Conservation (phyloP, 2,797 vertebrate species). For the Nothura maculosa region DNA sequence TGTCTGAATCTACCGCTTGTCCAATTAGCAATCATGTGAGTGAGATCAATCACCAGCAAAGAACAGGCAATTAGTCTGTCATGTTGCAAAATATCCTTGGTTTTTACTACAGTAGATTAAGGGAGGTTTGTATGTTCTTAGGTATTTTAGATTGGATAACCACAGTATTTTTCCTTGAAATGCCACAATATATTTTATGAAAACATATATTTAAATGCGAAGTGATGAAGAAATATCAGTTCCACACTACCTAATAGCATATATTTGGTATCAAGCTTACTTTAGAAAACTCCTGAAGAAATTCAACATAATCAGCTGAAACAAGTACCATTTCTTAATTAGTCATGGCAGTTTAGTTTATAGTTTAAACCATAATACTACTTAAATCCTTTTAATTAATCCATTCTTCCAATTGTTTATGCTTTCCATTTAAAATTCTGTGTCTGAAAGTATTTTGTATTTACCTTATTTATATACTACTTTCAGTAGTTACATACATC, state of each 20-base stretch:
- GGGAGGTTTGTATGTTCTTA: neutral
- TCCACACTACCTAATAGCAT: neutral
- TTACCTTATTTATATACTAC: neutral
- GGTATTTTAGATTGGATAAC: neutral
- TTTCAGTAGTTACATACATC: neutral
- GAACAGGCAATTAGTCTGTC: rapidly evolving
- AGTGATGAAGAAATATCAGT: neutral
- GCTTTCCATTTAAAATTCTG: neutral
- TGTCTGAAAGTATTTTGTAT: neutral
- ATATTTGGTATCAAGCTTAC: neutral
- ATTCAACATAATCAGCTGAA: neutral
- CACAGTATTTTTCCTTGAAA: neutral
- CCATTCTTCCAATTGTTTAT: neutral
- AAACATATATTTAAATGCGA: neutral
- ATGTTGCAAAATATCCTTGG: neutral
- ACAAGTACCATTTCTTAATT: neutral
- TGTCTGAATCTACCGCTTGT: neutral
- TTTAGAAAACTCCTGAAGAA: neutral
- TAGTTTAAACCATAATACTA: neutral
- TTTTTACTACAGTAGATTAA: neutral
- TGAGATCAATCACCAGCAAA: neutral
- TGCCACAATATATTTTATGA: neutral
- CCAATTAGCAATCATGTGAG: neutral
- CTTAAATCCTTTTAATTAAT: neutral
- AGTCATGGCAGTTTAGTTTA: neutral